A percentile compares a stretch with the other conserved stretches of the same genome.
Evolutionary conservation across 2,113 vertebrate species (phyloP).

Genomic region (Mystacornis crossleyi): DNA sequence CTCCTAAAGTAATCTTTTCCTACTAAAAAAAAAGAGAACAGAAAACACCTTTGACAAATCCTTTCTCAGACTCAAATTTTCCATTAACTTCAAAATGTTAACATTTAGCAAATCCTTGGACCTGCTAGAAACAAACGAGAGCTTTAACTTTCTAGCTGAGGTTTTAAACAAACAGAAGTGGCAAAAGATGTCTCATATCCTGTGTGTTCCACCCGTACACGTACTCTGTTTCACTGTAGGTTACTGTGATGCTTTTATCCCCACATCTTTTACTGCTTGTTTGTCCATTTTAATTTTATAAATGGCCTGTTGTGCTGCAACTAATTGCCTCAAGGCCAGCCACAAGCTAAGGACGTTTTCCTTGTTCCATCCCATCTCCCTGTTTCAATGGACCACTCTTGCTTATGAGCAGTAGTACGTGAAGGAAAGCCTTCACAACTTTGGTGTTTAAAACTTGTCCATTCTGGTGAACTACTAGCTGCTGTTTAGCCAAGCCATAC

Average conservation of each 20-base stretch:
- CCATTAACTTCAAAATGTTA: background rate
- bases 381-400: background rate
- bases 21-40: background rate
- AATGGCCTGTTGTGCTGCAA: background rate
- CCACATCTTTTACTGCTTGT: background rate
- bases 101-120: background rate
- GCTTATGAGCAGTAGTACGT: background rate
- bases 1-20: background rate
- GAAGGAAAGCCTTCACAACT: background rate
- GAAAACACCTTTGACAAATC: slow-evolving; percentile 27
- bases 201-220: background rate
- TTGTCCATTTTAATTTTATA: slow-evolving; percentile 33
- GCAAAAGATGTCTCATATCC: slow-evolving; percentile 39
- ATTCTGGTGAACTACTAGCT: background rate
- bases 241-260: slow-evolving; percentile 17
- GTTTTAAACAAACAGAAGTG: slow-evolving; percentile 34
- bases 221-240: background rate
- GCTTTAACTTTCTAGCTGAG: background rate
- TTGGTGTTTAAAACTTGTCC: background rate
- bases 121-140: background rate
- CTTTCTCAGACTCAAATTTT: slow-evolving; percentile 1
- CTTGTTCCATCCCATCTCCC: background rate
- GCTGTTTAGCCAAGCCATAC: background rate
- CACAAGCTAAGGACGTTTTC: background rate
- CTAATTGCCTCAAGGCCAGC: background rate